These are phyloP conservation scores for Drosophila obscura DNA, from an alignment of 1,140 invertebrate genomes.

Conservation along the genomic window DNA sequence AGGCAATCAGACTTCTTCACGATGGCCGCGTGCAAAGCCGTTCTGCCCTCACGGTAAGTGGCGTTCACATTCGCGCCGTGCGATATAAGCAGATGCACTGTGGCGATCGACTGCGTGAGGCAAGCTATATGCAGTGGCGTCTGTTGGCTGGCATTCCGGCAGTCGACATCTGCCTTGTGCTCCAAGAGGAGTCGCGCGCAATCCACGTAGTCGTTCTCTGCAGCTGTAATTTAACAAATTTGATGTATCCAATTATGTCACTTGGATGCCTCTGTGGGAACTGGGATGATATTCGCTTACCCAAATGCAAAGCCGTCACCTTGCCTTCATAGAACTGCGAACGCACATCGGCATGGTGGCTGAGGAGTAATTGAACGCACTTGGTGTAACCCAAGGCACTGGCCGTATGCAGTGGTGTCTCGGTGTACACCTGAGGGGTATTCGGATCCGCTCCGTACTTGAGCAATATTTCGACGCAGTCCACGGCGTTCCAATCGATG, in stretches of 20 bases:
- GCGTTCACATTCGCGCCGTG: slow-evolving; percentile 87
- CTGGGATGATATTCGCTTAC: slow-evolving; percentile 37
- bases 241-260: background rate
- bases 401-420: slow-evolving; percentile 93
- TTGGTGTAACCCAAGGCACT: slow-evolving; percentile 88
- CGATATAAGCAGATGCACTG: slow-evolving; percentile 88
- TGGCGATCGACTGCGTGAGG: slow-evolving; percentile 89
- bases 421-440: slow-evolving; percentile 92
- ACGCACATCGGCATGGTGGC: slow-evolving; percentile 90
- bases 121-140: slow-evolving; percentile 92
- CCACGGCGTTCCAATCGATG: slow-evolving; percentile 87
- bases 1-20: slow-evolving; percentile 89
- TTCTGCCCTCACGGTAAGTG: slow-evolving; percentile 88
- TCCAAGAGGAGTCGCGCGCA: slow-evolving; percentile 89
- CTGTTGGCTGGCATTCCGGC: slow-evolving; percentile 89
- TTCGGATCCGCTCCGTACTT: slow-evolving; percentile 90
- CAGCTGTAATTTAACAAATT: slow-evolving; percentile 82
- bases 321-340: slow-evolving; percentile 88
- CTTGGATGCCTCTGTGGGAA: background rate
- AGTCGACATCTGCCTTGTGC: slow-evolving; percentile 88
- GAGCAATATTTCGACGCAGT: slow-evolving; percentile 88
- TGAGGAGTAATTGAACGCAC: slow-evolving; percentile 88
- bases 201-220: slow-evolving; percentile 90
- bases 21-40: slow-evolving; percentile 91
- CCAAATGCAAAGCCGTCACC: slow-evolving; percentile 91